Percentiles rank a stretch among this genome's conserved stretches.
Conservation (phyloP, 2,888 invertebrate genomes). For the Aelia acuminata region DNA sequence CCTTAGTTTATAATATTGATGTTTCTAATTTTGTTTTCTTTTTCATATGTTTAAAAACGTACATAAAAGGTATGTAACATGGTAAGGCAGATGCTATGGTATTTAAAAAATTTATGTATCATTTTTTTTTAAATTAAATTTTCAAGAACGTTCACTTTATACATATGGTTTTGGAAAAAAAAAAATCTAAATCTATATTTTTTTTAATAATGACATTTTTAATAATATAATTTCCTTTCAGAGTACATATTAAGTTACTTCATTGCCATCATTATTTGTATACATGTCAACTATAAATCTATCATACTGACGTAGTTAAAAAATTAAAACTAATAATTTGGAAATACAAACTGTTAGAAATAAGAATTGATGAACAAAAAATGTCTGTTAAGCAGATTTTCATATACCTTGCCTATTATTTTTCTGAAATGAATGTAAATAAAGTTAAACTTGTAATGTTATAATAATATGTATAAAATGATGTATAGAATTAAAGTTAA, state of each 20-base stretch:
- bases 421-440: conserved; percentile 7
- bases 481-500: conserved; percentile 41
- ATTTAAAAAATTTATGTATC: too few species aligned
- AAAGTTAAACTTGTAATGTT: conserved; percentile 25
- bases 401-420: background rate
- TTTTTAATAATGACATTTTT: background rate
- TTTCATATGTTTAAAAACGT: background rate
- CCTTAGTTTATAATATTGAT: background rate
- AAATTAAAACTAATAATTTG: background rate
- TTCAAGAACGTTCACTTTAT: background rate
- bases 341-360: background rate
- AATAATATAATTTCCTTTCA: background rate
- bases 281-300: background rate
- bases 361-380: background rate
- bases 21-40: background rate
- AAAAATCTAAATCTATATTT: too few species aligned
- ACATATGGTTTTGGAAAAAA: too few species aligned
- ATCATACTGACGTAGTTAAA: conserved; percentile 1
- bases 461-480: conserved; percentile 35
- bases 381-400: background rate
- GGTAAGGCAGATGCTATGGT: too few species aligned
- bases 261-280: background rate
- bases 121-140: too few species aligned
- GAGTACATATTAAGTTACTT: background rate
- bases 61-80: background rate